phyloP scores from a whole-genome alignment of 1,140 invertebrate genomes.

The Lepidostoma basale region DNA sequence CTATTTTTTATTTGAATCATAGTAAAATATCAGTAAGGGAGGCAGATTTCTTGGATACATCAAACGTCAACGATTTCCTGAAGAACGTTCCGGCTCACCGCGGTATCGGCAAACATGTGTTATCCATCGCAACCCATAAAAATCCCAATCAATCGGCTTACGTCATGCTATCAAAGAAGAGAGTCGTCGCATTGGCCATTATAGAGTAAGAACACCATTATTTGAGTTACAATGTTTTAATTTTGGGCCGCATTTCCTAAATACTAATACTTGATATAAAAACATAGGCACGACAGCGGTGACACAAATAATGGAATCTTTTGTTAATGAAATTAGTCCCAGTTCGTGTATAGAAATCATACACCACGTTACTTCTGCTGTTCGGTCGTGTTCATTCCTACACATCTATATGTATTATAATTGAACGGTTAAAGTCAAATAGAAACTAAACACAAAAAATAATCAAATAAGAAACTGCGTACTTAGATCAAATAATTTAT shows the following conservation, averaged over 20 bases:
- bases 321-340: too few species aligned
- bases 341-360: too few species aligned
- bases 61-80: not conserved
- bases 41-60: not conserved
- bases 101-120: not conserved
- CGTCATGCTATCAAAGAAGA: constrained; percentile 4
- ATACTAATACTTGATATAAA: not conserved
- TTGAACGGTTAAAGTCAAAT: too few species aligned
- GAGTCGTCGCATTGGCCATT: not conserved
- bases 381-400: too few species aligned
- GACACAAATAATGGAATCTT: too few species aligned
- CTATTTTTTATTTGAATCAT: too few species aligned
- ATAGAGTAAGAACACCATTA: constrained; percentile 16
- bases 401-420: too few species aligned
- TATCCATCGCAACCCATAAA: not conserved
- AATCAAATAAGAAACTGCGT: too few species aligned
- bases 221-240: not conserved
- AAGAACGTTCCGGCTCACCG: not conserved
- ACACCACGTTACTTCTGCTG: too few species aligned
- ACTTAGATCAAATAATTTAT: too few species aligned
- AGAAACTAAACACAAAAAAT: too few species aligned
- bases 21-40: constrained; percentile 13
- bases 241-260: too few species aligned
- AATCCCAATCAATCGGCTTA: not conserved
- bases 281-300: not conserved